phyloP scores from a whole-genome alignment of 2,797 vertebrate species.

The Hippopotamyrus pictus region DNA sequence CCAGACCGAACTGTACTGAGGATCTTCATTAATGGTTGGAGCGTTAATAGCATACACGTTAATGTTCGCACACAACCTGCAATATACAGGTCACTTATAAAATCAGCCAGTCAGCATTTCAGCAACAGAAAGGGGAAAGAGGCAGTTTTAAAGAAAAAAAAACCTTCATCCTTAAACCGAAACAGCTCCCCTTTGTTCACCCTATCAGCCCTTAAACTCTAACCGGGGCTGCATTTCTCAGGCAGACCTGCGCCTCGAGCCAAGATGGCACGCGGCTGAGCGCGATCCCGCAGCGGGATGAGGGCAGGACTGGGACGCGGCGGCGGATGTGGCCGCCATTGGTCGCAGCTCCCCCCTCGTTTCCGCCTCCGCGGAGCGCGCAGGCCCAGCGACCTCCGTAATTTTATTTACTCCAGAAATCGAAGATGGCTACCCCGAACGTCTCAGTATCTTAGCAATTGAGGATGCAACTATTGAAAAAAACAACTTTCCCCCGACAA shows the following conservation, averaged over 20 bases:
- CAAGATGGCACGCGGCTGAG: conserved; percentile 22
- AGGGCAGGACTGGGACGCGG: conserved; percentile 46
- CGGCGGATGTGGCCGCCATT: conserved; percentile 47
- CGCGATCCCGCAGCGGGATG: conserved; percentile 50
- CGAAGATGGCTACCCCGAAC: conserved; percentile 72
- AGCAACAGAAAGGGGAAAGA: not conserved
- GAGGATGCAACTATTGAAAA: conserved; percentile 62
- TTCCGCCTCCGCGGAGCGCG: conserved; percentile 54
- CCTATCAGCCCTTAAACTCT: not conserved
- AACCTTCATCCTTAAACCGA: conserved; percentile 10
- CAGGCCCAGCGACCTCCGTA: conserved; percentile 62
- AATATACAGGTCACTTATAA: not conserved
- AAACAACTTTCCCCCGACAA: conserved; percentile 63
- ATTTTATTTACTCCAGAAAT: conserved; percentile 76
- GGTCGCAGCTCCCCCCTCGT: conserved; percentile 43
- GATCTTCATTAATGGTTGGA: not conserved
- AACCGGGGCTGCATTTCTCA: not conserved
- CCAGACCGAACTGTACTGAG: not conserved
- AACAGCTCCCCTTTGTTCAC: not conserved
- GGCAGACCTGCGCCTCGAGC: not conserved
- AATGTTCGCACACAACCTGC: not conserved
- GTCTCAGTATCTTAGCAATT: conserved; percentile 62
- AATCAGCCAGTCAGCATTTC: conserved; percentile 43
- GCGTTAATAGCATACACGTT: not conserved
- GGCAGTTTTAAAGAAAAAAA: not conserved